Evolutionary conservation across 1,140 invertebrate species (phyloP).

Genomic region (Leptinotarsa defecta): DNA sequence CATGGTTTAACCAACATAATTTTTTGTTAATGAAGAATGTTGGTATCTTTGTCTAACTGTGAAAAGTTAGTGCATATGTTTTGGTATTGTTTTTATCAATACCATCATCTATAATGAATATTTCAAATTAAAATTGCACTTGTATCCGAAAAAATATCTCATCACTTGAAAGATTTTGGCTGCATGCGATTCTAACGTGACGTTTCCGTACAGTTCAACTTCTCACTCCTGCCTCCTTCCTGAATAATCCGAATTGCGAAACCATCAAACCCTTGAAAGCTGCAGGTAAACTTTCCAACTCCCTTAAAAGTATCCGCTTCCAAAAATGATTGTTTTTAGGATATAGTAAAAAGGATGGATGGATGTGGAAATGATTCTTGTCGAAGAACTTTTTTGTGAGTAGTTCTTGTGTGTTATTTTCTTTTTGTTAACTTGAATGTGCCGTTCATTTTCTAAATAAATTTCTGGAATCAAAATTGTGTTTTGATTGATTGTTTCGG

Average conservation of each 20-base stretch:
- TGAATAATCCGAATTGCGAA: conserved; percentile 9
- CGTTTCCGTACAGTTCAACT: conserved; percentile 41
- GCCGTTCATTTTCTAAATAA: conserved; percentile 8
- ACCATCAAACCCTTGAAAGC: conserved; percentile 21
- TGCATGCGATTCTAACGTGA: neutral
- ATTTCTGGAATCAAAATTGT: neutral
- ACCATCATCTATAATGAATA: too few species aligned
- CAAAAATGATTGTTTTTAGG: conserved; percentile 10
- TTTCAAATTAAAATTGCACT: too few species aligned
- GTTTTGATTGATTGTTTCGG: neutral
- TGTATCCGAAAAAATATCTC: too few species aligned
- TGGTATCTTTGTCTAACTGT: too few species aligned
- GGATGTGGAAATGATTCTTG: conserved; percentile 12
- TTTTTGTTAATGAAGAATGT: too few species aligned
- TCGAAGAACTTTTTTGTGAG: neutral
- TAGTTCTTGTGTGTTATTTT: neutral
- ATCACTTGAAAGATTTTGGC: too few species aligned
- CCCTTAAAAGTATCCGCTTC: neutral
- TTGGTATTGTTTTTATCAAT: too few species aligned
- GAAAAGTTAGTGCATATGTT: too few species aligned
- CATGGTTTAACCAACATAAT: too few species aligned
- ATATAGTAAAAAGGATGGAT: conserved; percentile 10
- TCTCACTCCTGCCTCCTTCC: conserved; percentile 43
- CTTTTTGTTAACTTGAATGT: neutral
- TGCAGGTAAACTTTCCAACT: conserved; percentile 28